These are phyloP conservation scores for Omphaloscelis lunosa DNA, from an alignment of 2,888 invertebrate genomes.

Conservation along the genomic window DNA sequence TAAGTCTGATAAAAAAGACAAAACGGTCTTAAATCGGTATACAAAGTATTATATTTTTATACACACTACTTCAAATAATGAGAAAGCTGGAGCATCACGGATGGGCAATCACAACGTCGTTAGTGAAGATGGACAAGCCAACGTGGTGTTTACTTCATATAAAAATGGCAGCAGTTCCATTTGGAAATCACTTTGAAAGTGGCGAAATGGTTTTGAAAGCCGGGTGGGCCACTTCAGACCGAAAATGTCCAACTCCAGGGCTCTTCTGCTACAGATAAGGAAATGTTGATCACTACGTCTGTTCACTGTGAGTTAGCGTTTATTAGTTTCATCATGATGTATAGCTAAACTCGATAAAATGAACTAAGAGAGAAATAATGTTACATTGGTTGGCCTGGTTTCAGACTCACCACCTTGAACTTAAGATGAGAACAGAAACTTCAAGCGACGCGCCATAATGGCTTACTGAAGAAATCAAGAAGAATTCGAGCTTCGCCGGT, in stretches of 20 bases:
- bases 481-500: not conserved
- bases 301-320: not conserved
- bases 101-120: slow-evolving; percentile 61
- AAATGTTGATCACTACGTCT: not conserved
- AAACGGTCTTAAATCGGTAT: not conserved
- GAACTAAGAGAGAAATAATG: not conserved
- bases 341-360: not conserved
- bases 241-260: not conserved
- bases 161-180: slow-evolving; percentile 29
- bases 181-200: not conserved
- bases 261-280: not conserved
- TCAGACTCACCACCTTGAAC: not conserved
- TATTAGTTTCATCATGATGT: not conserved
- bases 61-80: slow-evolving; percentile 17
- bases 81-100: slow-evolving; percentile 16
- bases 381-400: not conserved
- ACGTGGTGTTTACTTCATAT: not conserved
- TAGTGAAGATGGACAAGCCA: slow-evolving; percentile 51
- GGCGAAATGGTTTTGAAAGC: not conserved
- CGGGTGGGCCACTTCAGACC: not conserved
- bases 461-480: slow-evolving; percentile 1
- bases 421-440: not conserved
- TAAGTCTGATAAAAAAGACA: not conserved
- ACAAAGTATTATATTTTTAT: slow-evolving; percentile 22
- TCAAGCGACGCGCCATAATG: not conserved